Conservation (phyloP, 2,888 invertebrate genomes). For the Penaeus monodon region DNA sequence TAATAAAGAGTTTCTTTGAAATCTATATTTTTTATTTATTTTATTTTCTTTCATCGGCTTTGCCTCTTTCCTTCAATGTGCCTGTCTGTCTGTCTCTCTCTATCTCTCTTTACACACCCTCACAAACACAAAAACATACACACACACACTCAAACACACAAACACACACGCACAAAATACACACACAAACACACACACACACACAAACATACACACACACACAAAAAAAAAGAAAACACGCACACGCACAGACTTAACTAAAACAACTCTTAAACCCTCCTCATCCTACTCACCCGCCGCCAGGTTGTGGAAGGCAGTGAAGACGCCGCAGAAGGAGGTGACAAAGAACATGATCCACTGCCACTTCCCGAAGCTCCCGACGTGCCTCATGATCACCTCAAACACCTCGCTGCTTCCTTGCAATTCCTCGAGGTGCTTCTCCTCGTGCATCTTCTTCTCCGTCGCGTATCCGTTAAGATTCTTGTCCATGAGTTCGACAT, state of each 20-base stretch:
- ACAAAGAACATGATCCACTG: constrained; percentile 43
- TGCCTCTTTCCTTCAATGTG: no score
- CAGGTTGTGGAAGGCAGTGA: constrained; percentile 53
- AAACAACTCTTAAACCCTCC: background rate
- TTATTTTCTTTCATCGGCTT: no score
- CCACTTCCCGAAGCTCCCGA: constrained; percentile 47
- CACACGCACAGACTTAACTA: background rate
- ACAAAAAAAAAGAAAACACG: no score
- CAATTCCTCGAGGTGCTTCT: background rate
- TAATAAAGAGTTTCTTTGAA: no score
- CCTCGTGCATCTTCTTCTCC: background rate
- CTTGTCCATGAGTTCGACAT: background rate
- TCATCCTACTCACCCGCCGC: constrained; percentile 49
- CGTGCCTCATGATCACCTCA: constrained; percentile 15
- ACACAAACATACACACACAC: no score
- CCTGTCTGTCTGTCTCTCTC: no score
- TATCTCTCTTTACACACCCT: no score
- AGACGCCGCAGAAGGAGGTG: constrained; percentile 47
- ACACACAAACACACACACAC: no score
- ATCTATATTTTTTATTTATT: no score
- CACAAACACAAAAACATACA: no score
- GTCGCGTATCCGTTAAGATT: background rate
- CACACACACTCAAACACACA: no score
- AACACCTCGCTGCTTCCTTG: constrained; percentile 35
- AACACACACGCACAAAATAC: no score